Base-by-base conservation (phyloP, 1,140 invertebrate species). In the Hormaphis cornu region DNA sequence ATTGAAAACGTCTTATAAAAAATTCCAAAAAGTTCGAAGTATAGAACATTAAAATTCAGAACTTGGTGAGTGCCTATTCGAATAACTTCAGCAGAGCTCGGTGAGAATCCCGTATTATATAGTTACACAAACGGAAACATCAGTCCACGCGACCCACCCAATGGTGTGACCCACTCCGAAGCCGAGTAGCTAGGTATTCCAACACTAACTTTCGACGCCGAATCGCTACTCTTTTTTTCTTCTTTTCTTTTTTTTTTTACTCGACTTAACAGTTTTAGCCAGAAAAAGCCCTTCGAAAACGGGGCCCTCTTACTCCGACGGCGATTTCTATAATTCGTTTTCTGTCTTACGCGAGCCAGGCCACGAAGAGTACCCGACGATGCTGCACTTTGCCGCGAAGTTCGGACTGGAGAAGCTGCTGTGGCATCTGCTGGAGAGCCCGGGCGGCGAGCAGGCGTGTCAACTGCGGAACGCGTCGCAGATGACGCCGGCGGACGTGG, bases 301-400 rank as follows among this genome's bases (percentile, higher is more conserved):
- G 6, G 18, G 40, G 6, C 4, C 44, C 7, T n/a, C 9, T 61
- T n/a, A 33, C 22, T n/a, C 7, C 10, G 35, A 2, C 20, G 18
- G 30, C 16, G 10, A 33, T 24, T 5, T 33, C 22, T 35, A 20
- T 33, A 33, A 16, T 61, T 22, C 6, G 12, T 22, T 33, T 71
- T 73, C 72, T 18, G 48, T 33, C 9, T 4, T 6, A 6, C 30
- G 9, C 30, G 30, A 6, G 4, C 9, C 9, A 88, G 87, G 84
- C 75, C 83, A 85, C 20, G 89, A 91, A 76, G 89, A 93, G 75
- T 88, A 89, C 75, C 92, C 92, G 1, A 94, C 91, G 0, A 76
- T 94, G 24, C 79, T 95, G 8, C 92, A 95, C 76, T 95, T 93
- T 77, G 87, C 91, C 1, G 90, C 90, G 1, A 84, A 86, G 59